A percentile compares a stretch with the other conserved stretches of the same genome.
phyloP scores from a whole-genome alignment of 2,797 vertebrate species.

The Malacoraja senta region DNA sequence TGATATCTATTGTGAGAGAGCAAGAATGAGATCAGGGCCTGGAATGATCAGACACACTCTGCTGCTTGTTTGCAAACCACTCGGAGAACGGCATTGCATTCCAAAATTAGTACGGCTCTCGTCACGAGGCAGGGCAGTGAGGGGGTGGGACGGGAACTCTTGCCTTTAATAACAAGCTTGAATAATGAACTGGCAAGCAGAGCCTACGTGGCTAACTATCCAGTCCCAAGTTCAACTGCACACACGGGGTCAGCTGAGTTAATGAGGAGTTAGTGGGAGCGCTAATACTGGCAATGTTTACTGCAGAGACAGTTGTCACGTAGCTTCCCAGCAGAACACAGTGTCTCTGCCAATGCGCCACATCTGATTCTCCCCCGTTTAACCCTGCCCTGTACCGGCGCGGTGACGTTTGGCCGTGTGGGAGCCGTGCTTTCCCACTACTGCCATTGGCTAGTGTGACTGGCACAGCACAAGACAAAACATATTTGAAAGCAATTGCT shows the following conservation, averaged over 20 bases:
- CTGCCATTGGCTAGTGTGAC: neutral
- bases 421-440: neutral
- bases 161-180: neutral
- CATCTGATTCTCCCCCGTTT: neutral
- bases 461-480: neutral
- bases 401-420: neutral
- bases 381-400: neutral
- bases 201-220: neutral
- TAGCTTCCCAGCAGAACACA: neutral
- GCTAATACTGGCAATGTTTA: neutral
- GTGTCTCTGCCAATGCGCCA: neutral
- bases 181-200: neutral
- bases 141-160: neutral
- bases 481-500: neutral
- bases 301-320: neutral
- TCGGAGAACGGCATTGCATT: neutral
- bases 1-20: neutral
- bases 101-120: constrained; percentile 5
- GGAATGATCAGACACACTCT: neutral
- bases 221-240: neutral
- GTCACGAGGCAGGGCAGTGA: neutral
- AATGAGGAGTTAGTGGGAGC: neutral
- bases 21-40: neutral
- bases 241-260: neutral
- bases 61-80: neutral